These are phyloP conservation scores for Xenopus laevis DNA, from an alignment of 2,113 vertebrate genomes.

Conservation along the genomic window DNA sequence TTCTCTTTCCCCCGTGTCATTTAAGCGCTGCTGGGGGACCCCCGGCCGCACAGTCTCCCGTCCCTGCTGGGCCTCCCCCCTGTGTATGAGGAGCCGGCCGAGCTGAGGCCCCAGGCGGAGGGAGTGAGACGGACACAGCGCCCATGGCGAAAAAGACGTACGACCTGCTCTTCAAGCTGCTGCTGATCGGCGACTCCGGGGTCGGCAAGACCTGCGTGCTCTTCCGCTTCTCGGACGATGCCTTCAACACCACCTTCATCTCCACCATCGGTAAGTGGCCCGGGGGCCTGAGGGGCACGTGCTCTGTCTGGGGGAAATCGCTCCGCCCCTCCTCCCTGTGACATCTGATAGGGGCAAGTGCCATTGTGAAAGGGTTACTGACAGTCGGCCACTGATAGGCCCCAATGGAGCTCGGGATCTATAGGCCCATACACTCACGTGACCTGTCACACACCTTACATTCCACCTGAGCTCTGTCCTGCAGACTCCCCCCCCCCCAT, in stretches of 20 bases:
- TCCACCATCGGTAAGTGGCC: constrained; percentile 88
- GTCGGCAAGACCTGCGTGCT: constrained; percentile 97
- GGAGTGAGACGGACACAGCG: constrained; percentile 58
- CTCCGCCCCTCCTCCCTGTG: too few species aligned
- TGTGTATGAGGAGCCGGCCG: constrained; percentile 1
- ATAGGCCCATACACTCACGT: too few species aligned
- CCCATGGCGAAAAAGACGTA: constrained; percentile 98
- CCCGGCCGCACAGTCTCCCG: constrained; percentile 7
- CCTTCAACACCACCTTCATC: constrained; percentile 98
- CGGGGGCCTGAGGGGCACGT: not conserved
- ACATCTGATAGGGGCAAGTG: too few species aligned
- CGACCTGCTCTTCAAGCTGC: constrained; percentile 98
- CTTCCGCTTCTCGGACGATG: constrained; percentile 97
- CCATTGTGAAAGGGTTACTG: too few species aligned
- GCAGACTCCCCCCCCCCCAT: too few species aligned
- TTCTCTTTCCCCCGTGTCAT: not conserved
- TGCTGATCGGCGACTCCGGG: constrained; percentile 95
- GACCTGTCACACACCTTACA: too few species aligned
- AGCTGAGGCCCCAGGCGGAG: constrained; percentile 13
- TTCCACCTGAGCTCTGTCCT: too few species aligned
- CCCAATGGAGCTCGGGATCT: too few species aligned
- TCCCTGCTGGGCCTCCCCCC: constrained; percentile 4
- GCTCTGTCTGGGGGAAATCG: too few species aligned
- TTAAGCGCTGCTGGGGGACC: constrained; percentile 13
- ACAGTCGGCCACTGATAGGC: too few species aligned